Conservation (phyloP, 2,113 vertebrate species). For the Perca schrenkii region DNA sequence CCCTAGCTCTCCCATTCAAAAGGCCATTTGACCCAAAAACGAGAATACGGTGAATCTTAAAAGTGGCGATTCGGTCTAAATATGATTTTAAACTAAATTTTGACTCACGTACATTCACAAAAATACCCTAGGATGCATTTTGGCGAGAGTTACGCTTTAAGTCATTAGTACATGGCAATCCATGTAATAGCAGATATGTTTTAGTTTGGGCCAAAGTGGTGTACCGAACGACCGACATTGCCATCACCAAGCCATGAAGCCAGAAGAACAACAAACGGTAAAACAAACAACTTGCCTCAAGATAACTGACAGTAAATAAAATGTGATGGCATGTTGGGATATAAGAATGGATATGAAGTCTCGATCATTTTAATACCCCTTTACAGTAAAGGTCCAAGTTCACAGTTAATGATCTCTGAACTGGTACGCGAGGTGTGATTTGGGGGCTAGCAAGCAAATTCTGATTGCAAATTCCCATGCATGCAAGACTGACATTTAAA, state of each 20-base stretch:
- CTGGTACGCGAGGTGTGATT: background rate
- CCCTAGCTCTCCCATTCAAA: no score
- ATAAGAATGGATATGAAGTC: background rate
- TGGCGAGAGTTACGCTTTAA: no score
- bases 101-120: no score
- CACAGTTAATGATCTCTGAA: background rate
- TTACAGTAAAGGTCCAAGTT: background rate
- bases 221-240: no score
- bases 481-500: background rate
- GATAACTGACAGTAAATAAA: background rate
- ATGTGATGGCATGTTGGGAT: background rate
- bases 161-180: background rate
- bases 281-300: background rate
- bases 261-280: background rate
- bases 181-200: background rate
- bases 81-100: no score
- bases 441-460: background rate
- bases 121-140: no score
- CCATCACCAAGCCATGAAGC: background rate
- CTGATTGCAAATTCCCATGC: background rate
- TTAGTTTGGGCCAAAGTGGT: no score
- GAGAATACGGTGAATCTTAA: no score
- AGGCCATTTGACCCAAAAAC: no score
- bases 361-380: background rate
- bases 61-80: no score